phyloP scores from a whole-genome alignment of 1,140 invertebrate genomes.

The Drosophila melanica region DNA sequence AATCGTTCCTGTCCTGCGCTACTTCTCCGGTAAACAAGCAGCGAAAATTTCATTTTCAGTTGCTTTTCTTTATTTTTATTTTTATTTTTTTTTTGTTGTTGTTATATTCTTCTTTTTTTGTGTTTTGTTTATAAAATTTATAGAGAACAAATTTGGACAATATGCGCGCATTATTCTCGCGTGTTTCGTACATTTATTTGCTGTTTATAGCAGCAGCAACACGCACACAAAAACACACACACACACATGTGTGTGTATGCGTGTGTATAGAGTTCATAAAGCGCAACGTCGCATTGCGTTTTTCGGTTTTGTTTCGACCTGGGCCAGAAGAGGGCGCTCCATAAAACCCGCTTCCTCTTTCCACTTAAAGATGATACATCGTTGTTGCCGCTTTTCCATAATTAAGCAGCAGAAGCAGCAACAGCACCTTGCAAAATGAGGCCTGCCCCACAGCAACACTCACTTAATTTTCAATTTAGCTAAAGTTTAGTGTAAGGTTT shows the following conservation, averaged over 20 bases:
- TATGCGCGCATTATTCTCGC: conserved; percentile 75
- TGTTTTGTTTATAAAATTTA: conserved; percentile 80
- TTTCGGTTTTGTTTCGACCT: not conserved
- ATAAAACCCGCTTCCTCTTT: conserved; percentile 8
- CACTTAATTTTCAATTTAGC: conserved; percentile 40
- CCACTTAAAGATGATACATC: conserved; percentile 41
- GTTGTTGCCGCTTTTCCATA: conserved; percentile 31
- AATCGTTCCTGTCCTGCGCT: conserved; percentile 32
- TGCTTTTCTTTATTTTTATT: conserved; percentile 36
- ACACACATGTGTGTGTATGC: not conserved
- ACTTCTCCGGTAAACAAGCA: conserved; percentile 53
- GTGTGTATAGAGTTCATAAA: conserved; percentile 31
- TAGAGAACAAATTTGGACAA: conserved; percentile 83
- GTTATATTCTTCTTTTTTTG: conserved; percentile 11
- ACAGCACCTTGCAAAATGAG: not conserved
- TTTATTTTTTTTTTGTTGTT: conserved; percentile 30
- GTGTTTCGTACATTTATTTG: conserved; percentile 65
- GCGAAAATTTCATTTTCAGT: conserved; percentile 56
- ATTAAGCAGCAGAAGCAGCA: conserved; percentile 29
- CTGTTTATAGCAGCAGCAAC: conserved; percentile 31
- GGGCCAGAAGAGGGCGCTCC: not conserved
- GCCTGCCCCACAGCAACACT: not conserved
- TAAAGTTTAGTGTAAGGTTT: not conserved
- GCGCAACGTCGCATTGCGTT: conserved; percentile 27
- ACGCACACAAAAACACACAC: conserved; percentile 2